phyloP scores from a whole-genome alignment of 2,113 vertebrate species.

The Chionis minor region DNA sequence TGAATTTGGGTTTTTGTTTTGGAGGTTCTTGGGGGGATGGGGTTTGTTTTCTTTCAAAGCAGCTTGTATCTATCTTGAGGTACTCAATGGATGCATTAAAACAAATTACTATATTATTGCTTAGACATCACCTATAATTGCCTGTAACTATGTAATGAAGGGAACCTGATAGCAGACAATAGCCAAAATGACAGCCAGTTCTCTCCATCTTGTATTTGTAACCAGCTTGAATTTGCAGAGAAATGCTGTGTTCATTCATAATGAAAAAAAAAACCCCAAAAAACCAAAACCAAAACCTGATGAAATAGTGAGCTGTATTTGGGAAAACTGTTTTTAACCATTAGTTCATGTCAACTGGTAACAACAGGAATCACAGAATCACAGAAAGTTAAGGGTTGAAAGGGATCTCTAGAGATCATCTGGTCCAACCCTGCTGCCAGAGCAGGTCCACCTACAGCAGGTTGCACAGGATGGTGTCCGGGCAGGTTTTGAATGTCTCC shows the following conservation, averaged over 20 bases:
- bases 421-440: too few species aligned
- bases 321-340: neutral
- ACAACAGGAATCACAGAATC: neutral
- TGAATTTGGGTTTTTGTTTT: neutral
- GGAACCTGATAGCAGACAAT: neutral
- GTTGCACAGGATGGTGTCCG: too few species aligned
- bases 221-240: neutral
- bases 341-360: neutral
- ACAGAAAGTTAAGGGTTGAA: too few species aligned
- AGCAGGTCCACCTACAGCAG: too few species aligned
- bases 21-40: accelerated
- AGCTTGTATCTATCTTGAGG: neutral
- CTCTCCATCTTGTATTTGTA: neutral
- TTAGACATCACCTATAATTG: neutral
- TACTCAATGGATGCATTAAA: neutral
- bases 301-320: neutral
- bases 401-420: too few species aligned
- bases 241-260: neutral
- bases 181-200: neutral
- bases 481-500: too few species aligned
- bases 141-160: neutral
- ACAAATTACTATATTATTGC: neutral
- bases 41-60: neutral
- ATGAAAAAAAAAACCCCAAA: neutral
- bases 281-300: neutral